These are phyloP conservation scores for Cecidostiba fungosa DNA, from an alignment of 2,888 invertebrate genomes.

Conservation along the genomic window DNA sequence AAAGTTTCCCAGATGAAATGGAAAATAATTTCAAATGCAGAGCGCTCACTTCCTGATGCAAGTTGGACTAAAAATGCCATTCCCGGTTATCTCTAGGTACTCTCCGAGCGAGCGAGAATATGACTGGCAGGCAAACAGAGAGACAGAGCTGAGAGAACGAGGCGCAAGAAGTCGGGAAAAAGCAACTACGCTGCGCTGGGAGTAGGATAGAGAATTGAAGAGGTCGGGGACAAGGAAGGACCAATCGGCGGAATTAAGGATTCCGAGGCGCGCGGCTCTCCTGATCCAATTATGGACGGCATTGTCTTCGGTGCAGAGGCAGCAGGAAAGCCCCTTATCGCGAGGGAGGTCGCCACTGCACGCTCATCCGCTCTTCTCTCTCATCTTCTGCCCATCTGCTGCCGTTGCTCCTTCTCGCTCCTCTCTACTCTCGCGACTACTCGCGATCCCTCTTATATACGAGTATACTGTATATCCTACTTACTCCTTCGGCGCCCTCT, in stretches of 20 bases:
- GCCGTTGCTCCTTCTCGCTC: not conserved
- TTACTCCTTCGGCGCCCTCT: not conserved
- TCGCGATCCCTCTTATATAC: slow-evolving; percentile 23
- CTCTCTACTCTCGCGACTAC: slow-evolving; percentile 17
- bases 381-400: slow-evolving; percentile 52
- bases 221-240: slow-evolving; percentile 60
- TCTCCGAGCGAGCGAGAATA: not conserved
- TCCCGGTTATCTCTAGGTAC: not conserved
- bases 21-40: not conserved
- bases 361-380: slow-evolving; percentile 10
- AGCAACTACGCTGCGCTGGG: not conserved
- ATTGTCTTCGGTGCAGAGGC: slow-evolving; percentile 73
- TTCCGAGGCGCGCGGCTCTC: slow-evolving; percentile 72
- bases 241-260: slow-evolving; percentile 74
- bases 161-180: not conserved
- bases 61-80: not conserved
- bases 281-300: slow-evolving; percentile 75
- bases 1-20: not conserved
- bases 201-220: not conserved
- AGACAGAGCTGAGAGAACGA: not conserved
- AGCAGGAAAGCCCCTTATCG: slow-evolving; percentile 74
- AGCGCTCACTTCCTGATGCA: not conserved
- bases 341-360: slow-evolving; percentile 20
- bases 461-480: slow-evolving; percentile 22
- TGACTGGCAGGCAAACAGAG: not conserved